These are phyloP conservation scores for Pollenia griseotomentosa DNA, from an alignment of 2,888 invertebrate species.

Conservation along the genomic window DNA sequence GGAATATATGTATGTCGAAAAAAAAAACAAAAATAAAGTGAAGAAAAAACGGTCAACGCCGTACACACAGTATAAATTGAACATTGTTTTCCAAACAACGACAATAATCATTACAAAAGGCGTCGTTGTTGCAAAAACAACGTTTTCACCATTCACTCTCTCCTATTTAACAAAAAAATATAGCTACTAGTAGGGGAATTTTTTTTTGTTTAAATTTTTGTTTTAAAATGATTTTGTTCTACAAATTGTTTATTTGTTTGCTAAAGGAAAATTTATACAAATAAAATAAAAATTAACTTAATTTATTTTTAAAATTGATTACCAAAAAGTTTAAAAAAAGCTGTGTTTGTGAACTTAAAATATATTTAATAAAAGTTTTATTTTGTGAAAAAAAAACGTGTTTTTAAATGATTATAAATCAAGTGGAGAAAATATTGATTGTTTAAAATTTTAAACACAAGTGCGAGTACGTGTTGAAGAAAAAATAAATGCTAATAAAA, in stretches of 20 bases:
- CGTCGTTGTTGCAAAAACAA: slow-evolving; percentile 74
- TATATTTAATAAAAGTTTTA: slow-evolving; percentile 12
- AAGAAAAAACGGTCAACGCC: slow-evolving; percentile 67
- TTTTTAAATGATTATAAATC: slow-evolving; percentile 62
- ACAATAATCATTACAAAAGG: slow-evolving; percentile 73
- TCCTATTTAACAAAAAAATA: slow-evolving; percentile 49
- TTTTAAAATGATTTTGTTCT: slow-evolving; percentile 43
- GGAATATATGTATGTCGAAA: slow-evolving; percentile 9
- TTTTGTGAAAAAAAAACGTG: slow-evolving; percentile 63
- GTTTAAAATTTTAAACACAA: slow-evolving; percentile 37
- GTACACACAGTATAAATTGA: slow-evolving; percentile 66
- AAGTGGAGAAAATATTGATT: slow-evolving; percentile 68
- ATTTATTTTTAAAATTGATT: slow-evolving; percentile 1
- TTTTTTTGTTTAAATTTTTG: slow-evolving; percentile 39
- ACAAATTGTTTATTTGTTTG: slow-evolving; percentile 40
- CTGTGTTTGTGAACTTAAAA: slow-evolving; percentile 30
- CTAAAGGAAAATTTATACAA: slow-evolving; percentile 10
- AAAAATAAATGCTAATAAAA: slow-evolving; percentile 43
- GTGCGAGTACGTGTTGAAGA: slow-evolving; percentile 33
- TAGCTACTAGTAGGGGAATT: slow-evolving; percentile 37
- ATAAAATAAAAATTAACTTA: slow-evolving; percentile 6
- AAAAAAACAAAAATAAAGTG: slow-evolving; percentile 41
- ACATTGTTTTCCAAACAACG: slow-evolving; percentile 67
- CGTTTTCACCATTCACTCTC: slow-evolving; percentile 68
- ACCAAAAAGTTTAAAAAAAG: not conserved